These are phyloP conservation scores for Spinus pinus DNA, from an alignment of 2,797 vertebrate genomes.

Conservation along the genomic window DNA sequence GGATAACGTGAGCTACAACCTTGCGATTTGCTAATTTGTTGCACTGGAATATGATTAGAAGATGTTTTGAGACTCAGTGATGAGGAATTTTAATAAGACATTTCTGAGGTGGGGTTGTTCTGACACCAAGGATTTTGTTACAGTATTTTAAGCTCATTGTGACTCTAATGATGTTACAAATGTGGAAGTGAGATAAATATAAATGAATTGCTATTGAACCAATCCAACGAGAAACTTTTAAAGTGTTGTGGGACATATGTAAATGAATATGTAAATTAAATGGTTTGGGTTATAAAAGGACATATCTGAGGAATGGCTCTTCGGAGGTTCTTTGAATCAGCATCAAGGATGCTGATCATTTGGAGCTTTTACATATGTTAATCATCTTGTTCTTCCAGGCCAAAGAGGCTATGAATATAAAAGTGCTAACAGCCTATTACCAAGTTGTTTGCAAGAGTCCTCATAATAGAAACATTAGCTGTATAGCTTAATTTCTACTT, in stretches of 20 bases:
- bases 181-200: conserved; percentile 59
- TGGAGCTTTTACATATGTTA: conserved; percentile 62
- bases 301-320: conserved; percentile 53
- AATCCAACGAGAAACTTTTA: conserved; percentile 25
- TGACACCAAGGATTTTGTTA: conserved; percentile 54
- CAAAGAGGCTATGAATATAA: conserved; percentile 50
- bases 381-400: conserved; percentile 56
- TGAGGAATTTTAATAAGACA: conserved; percentile 63
- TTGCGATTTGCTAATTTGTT: conserved; percentile 58
- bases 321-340: conserved; percentile 55
- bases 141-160: conserved; percentile 55
- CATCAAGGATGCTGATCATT: conserved; percentile 61
- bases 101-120: conserved; percentile 52
- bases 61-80: conserved; percentile 60
- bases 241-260: conserved; percentile 55
- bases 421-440: conserved; percentile 59
- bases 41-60: conserved; percentile 64
- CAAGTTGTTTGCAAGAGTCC: conserved; percentile 41
- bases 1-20: conserved; percentile 58
- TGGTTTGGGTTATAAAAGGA: conserved; percentile 51
- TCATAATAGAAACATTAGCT: conserved; percentile 30
- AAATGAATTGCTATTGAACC: conserved; percentile 51
- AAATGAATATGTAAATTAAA: conserved; percentile 61
- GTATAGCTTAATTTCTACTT: conserved; percentile 34
- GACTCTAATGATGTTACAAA: conserved; percentile 63